Percentiles rank a stretch among this genome's conserved stretches.
Conservation (phyloP, 2,888 invertebrate species). For the Amphipoea oculea region DNA sequence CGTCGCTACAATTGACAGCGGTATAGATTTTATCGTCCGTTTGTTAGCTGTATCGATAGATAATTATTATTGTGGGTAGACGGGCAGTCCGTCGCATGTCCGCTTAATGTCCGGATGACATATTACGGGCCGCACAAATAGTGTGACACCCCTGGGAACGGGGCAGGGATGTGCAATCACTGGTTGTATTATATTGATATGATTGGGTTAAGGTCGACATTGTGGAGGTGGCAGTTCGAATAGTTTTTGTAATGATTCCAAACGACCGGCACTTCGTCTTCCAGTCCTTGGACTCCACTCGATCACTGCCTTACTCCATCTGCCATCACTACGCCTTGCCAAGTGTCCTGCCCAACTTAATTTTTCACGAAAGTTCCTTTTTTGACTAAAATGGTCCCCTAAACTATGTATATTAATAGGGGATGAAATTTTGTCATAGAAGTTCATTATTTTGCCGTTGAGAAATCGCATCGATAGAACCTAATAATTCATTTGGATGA, state of each 20-base stretch:
- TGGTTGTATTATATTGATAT: slow-evolving; percentile 39
- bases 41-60: slow-evolving; percentile 46
- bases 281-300: neutral
- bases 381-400: neutral
- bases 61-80: slow-evolving; percentile 48
- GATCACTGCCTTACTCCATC: neutral
- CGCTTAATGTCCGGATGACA: slow-evolving; percentile 62
- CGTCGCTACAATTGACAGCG: slow-evolving; percentile 31
- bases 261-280: neutral
- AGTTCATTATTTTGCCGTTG: neutral
- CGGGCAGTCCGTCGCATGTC: slow-evolving; percentile 62
- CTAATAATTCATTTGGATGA: neutral
- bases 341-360: neutral
- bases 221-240: neutral
- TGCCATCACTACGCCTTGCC: neutral
- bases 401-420: neutral
- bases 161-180: slow-evolving; percentile 46
- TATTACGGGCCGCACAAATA: slow-evolving; percentile 51
- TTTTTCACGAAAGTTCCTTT: neutral
- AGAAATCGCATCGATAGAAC: neutral
- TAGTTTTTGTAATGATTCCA: neutral
- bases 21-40: slow-evolving; percentile 47
- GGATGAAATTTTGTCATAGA: neutral
- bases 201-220: slow-evolving; percentile 32
- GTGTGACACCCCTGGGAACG: slow-evolving; percentile 49